These are phyloP conservation scores for Mizuhopecten yessoensis DNA, from an alignment of 1,140 invertebrate species.

Conservation along the genomic window DNA sequence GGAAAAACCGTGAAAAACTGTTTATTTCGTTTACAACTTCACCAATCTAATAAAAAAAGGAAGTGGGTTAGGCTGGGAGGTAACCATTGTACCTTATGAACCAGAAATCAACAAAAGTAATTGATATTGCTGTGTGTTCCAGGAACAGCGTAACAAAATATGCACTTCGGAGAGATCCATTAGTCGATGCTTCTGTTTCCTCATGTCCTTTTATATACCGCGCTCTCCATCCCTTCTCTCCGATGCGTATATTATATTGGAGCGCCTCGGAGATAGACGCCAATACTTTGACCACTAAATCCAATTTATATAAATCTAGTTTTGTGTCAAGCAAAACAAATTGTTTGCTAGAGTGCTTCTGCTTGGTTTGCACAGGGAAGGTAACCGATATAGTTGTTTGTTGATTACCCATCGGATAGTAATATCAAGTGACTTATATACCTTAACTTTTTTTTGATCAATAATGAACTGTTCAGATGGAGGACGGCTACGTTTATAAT, in stretches of 20 bases:
- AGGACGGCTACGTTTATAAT: no score
- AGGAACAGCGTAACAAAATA: neutral
- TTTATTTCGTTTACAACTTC: no score
- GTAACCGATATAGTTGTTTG: neutral
- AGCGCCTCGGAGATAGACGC: no score
- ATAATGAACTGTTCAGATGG: no score
- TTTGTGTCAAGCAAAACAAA: neutral
- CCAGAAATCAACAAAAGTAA: neutral
- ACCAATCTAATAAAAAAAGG: no score
- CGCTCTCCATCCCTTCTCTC: neutral
- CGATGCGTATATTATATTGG: neutral
- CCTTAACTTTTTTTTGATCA: no score
- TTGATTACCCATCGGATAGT: no score
- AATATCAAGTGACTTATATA: no score
- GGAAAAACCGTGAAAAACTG: no score
- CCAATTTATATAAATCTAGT: neutral
- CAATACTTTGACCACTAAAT: neutral
- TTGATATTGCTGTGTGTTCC: neutral
- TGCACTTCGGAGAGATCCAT: neutral
- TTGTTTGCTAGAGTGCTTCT: neutral
- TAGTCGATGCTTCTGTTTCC: neutral
- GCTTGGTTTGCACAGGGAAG: no score
- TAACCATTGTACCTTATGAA: neutral
- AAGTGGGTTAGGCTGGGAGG: no score
- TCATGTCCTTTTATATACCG: neutral